Evolutionary conservation across 2,888 invertebrate genomes (phyloP).

Genomic region (Tolmerus cingulatus): DNA sequence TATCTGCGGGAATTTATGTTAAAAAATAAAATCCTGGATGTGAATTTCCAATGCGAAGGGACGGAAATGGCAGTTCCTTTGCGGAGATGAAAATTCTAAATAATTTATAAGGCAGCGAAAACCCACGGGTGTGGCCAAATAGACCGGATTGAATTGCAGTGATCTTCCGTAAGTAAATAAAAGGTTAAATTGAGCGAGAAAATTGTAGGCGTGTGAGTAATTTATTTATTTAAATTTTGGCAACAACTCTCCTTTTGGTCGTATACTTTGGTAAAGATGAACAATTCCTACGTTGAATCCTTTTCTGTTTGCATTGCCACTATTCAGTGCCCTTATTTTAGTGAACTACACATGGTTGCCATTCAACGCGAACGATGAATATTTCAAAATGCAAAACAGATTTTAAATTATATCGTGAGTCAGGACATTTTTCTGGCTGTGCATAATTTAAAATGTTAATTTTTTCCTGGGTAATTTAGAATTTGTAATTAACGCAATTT

Average conservation of each 20-base stretch:
- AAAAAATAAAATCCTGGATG: slow-evolving; percentile 13
- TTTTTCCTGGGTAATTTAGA: not conserved
- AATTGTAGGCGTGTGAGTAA: not conserved
- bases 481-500: not conserved
- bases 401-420: not conserved
- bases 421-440: not conserved
- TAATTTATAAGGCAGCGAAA: not conserved
- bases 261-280: not conserved
- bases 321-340: not conserved
- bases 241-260: not conserved
- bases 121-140: not conserved
- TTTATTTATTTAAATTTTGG: not conserved
- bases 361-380: not conserved
- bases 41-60: not conserved
- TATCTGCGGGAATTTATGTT: slow-evolving; percentile 3
- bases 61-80: not conserved
- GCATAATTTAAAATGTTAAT: not conserved
- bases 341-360: not conserved
- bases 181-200: not conserved
- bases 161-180: not conserved
- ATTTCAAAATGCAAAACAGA: not conserved
- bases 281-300: not conserved
- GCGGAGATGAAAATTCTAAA: not conserved
- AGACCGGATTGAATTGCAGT: not conserved
- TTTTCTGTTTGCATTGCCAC: not conserved